Conservation (phyloP, 2,888 invertebrate species). For the Noctua pronuba region DNA sequence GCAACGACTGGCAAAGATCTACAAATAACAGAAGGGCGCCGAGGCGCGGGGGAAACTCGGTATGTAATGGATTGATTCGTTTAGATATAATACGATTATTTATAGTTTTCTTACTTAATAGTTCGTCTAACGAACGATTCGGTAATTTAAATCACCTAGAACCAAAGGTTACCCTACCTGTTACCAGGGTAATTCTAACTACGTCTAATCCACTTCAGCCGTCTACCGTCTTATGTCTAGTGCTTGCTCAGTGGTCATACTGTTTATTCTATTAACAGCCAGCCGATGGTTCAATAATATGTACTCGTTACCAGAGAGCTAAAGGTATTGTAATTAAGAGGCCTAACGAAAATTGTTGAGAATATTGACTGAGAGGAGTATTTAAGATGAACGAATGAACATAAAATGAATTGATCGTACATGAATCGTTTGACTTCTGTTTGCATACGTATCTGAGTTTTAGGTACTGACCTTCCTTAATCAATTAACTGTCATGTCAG, state of each 20-base stretch:
- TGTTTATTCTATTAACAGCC: constrained; percentile 25
- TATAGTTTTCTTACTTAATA: not conserved
- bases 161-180: not conserved
- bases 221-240: not conserved
- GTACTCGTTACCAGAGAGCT: not conserved
- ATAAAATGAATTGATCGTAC: not conserved
- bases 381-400: not conserved
- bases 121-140: not conserved
- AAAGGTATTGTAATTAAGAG: constrained; percentile 1
- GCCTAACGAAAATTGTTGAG: not conserved
- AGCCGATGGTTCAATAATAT: constrained; percentile 18
- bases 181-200: constrained; percentile 8
- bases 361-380: not conserved
- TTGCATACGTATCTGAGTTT: not conserved
- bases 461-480: not conserved
- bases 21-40: not conserved
- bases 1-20: not conserved
- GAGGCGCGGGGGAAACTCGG: not conserved
- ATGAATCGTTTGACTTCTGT: not conserved
- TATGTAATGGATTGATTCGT: not conserved
- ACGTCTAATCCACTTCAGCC: constrained; percentile 6
- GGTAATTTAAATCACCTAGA: constrained; percentile 18
- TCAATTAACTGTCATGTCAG: too few relatives aligned
- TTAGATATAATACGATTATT: not conserved
- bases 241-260: constrained; percentile 20